Conservation (phyloP, 1,140 invertebrate genomes). For the Hesperophylax magnus region DNA sequence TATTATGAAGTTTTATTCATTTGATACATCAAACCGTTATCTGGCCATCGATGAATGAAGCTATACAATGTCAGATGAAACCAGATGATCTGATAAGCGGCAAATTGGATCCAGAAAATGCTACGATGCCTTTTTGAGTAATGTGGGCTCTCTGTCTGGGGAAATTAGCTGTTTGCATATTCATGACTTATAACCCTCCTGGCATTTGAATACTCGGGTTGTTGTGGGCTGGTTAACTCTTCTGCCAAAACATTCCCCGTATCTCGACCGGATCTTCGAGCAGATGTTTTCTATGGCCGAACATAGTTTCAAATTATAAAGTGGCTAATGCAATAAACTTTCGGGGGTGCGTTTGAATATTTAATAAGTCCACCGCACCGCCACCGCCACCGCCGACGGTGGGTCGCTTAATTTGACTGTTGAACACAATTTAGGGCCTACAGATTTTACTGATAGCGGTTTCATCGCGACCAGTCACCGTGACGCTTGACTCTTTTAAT, state of each 20-base stretch:
- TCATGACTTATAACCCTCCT: slow-evolving; percentile 42
- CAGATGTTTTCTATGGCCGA: slow-evolving; percentile 50
- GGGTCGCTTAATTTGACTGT: slow-evolving; percentile 43
- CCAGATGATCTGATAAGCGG: slow-evolving; percentile 26
- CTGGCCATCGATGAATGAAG: slow-evolving; percentile 6
- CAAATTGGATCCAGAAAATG: slow-evolving; percentile 45
- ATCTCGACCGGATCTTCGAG: slow-evolving; percentile 42
- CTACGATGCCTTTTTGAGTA: slow-evolving; percentile 33
- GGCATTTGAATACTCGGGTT: slow-evolving; percentile 38
- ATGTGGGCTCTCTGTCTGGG: slow-evolving; percentile 51
- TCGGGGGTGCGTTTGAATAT: slow-evolving; percentile 45
- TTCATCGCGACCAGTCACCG: slow-evolving; percentile 22
- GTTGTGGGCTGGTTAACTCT: slow-evolving; percentile 33
- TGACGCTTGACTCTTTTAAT: slow-evolving; percentile 8
- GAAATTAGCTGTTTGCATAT: slow-evolving; percentile 52
- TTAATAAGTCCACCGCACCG: background rate
- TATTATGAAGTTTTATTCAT: slow-evolving; percentile 1
- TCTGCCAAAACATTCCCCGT: slow-evolving; percentile 50
- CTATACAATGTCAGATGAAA: slow-evolving; percentile 18
- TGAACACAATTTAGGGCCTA: slow-evolving; percentile 44
- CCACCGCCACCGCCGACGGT: slow-evolving; percentile 1
- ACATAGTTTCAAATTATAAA: slow-evolving; percentile 42
- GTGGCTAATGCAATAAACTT: slow-evolving; percentile 45
- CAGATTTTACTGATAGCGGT: slow-evolving; percentile 28
- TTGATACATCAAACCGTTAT: background rate